phyloP scores from a whole-genome alignment of 2,113 vertebrate species.

The Dissostichus mawsoni region DNA sequence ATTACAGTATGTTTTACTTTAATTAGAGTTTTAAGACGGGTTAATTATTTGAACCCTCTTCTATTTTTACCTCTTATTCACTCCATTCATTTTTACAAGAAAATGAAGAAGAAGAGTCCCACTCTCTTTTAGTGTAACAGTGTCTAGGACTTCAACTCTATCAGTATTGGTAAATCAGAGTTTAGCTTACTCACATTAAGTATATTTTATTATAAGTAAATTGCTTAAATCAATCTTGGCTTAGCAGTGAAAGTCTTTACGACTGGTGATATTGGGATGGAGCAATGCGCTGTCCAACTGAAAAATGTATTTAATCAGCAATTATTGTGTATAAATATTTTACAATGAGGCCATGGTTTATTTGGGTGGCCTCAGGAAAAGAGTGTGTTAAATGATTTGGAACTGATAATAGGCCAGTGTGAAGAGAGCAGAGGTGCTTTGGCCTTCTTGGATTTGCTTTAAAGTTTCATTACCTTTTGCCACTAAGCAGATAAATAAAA shows the following conservation, averaged over 20 bases:
- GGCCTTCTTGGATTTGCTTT: slow-evolving; percentile 14
- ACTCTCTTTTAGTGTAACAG: background rate
- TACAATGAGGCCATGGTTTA: background rate
- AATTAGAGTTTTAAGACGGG: slow-evolving; percentile 7
- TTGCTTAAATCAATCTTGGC: background rate
- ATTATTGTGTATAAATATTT: slow-evolving; percentile 17
- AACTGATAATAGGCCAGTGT: slow-evolving; percentile 17
- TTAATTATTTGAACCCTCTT: slow-evolving; percentile 6
- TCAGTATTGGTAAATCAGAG: background rate
- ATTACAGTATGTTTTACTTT: slow-evolving; percentile 7
- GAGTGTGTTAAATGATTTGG: slow-evolving; percentile 11
- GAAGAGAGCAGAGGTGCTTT: background rate
- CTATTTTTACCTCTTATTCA: slow-evolving; percentile 14
- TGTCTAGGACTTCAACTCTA: background rate
- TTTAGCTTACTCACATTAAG: background rate
- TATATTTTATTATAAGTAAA: background rate
- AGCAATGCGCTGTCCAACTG: background rate
- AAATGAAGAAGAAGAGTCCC: background rate
- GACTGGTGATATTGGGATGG: background rate
- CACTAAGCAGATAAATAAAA: slow-evolving; percentile 44
- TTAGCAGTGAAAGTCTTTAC: background rate
- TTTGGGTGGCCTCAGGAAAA: background rate
- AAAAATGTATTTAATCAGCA: background rate
- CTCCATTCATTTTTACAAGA: background rate
- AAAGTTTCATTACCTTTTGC: slow-evolving; percentile 32